phyloP scores from a whole-genome alignment of 1,140 invertebrate species.

The Acromyrmex charruanus region DNA sequence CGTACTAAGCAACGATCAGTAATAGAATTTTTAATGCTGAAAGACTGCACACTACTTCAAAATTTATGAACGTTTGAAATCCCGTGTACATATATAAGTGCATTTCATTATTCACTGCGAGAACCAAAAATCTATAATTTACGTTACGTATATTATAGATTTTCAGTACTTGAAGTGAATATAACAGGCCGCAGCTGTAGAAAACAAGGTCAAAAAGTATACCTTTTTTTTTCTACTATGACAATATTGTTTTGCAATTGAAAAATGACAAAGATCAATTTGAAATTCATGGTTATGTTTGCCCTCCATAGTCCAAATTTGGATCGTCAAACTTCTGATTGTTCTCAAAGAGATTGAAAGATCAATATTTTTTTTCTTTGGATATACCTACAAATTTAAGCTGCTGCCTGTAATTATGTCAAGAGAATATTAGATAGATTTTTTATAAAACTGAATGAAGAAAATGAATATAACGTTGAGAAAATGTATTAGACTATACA shows the following conservation, averaged over 20 bases:
- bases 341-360: neutral
- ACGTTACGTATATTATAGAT: no score
- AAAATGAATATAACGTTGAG: neutral
- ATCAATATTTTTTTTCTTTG: neutral
- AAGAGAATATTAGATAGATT: neutral
- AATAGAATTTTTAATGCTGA: neutral
- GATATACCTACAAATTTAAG: neutral
- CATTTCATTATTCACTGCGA: no score
- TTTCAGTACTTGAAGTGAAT: no score
- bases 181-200: no score
- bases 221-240: no score
- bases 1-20: neutral
- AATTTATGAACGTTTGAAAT: neutral
- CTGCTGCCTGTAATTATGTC: neutral
- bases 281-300: neutral
- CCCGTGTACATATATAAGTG: neutral
- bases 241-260: neutral
- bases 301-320: neutral
- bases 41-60: neutral
- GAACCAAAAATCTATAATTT: no score
- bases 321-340: neutral
- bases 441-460: neutral
- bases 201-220: no score
- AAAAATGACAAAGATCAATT: neutral
- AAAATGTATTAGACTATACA: neutral